Evolutionary conservation across 1,140 invertebrate species (phyloP).

Genomic region (Calliopsis andreniformis): DNA sequence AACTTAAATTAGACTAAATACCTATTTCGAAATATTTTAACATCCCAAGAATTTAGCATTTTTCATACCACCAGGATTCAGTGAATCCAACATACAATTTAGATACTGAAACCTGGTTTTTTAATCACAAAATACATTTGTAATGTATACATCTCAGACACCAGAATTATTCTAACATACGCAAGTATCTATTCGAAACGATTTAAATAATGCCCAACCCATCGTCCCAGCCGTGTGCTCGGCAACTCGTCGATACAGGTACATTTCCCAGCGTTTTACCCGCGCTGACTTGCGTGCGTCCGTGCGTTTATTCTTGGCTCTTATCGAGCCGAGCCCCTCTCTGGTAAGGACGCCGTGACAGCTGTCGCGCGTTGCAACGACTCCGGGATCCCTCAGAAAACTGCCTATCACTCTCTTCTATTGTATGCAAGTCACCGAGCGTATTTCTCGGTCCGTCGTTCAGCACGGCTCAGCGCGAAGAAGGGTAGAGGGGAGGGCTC

Average conservation of each 20-base stretch:
- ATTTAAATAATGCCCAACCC: no score
- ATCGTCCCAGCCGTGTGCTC: neutral
- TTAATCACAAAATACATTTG: no score
- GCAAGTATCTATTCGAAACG: no score
- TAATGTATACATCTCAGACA: no score
- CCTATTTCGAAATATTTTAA: no score
- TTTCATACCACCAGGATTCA: no score
- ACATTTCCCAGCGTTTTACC: slow-evolving; percentile 27
- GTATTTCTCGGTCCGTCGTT: slow-evolving; percentile 47
- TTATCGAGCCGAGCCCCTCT: slow-evolving; percentile 41
- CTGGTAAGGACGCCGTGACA: slow-evolving; percentile 40
- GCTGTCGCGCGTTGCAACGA: slow-evolving; percentile 56
- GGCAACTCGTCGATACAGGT: slow-evolving; percentile 22
- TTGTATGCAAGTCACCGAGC: slow-evolving; percentile 58
- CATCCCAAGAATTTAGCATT: no score
- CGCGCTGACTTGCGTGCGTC: neutral
- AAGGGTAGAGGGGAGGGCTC: neutral
- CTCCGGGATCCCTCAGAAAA: slow-evolving; percentile 50
- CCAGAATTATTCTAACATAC: no score
- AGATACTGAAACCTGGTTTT: no score
- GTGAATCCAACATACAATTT: no score
- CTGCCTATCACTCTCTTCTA: slow-evolving; percentile 61
- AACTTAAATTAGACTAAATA: no score
- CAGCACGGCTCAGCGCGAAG: slow-evolving; percentile 27
- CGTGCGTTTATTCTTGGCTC: slow-evolving; percentile 39